A percentile compares a stretch with the other conserved stretches of the same genome.
Evolutionary conservation across 1,140 invertebrate genomes (phyloP).

Genomic region (Drosophila neocordata): DNA sequence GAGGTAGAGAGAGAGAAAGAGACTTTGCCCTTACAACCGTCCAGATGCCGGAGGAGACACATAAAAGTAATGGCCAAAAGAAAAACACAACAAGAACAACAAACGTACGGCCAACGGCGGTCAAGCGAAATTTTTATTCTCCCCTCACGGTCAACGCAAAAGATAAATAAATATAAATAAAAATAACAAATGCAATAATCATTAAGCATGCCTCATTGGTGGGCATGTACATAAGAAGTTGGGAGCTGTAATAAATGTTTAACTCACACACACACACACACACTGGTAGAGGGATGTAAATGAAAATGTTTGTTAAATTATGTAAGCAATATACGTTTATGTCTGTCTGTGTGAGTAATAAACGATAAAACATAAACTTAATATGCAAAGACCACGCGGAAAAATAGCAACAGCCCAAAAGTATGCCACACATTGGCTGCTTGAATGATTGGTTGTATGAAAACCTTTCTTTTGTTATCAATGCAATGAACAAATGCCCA

Average conservation of each 20-base stretch:
- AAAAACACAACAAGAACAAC: conserved; percentile 19
- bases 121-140: conserved; percentile 38
- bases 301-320: conserved; percentile 73
- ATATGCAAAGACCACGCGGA: conserved; percentile 63
- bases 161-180: conserved; percentile 73
- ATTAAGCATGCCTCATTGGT: conserved; percentile 70
- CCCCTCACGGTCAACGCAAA: conserved; percentile 38
- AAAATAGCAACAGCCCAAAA: conserved; percentile 44
- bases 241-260: conserved; percentile 43
- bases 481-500: conserved; percentile 62
- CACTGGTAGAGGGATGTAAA: conserved; percentile 41
- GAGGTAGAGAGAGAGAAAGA: conserved; percentile 8
- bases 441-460: conserved; percentile 3
- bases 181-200: conserved; percentile 72
- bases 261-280: conserved; percentile 36
- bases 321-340: conserved; percentile 65
- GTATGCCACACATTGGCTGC: conserved; percentile 46
- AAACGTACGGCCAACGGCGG: conserved; percentile 13
- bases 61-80: conserved; percentile 58
- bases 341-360: conserved; percentile 56
- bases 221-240: conserved; percentile 44
- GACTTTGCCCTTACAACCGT: conserved; percentile 7
- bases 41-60: conserved; percentile 11
- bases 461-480: conserved; percentile 39
- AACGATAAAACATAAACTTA: conserved; percentile 71